Conservation (phyloP, 2,113 vertebrate species). For the Pluvianellus socialis region DNA sequence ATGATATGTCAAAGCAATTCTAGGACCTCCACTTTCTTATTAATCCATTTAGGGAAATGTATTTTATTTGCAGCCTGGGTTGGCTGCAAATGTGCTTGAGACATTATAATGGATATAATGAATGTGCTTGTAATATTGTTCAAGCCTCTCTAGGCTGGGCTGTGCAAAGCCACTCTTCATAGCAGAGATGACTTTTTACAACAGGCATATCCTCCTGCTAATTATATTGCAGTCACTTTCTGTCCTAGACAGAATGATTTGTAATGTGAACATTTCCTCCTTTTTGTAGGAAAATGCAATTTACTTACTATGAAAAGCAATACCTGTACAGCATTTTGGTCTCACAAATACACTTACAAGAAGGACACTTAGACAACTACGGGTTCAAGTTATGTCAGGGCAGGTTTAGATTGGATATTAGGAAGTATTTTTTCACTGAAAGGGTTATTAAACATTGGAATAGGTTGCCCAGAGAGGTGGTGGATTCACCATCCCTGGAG, state of each 20-base stretch:
- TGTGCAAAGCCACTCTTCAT: background rate
- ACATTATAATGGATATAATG: background rate
- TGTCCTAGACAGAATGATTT: background rate
- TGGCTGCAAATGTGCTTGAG: background rate
- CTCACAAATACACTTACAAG: background rate
- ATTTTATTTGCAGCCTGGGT: background rate
- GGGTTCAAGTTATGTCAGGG: too few relatives aligned
- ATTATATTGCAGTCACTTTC: background rate
- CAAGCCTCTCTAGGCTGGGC: background rate
- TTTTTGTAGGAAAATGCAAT: background rate
- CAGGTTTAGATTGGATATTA: too few relatives aligned
- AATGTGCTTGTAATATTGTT: background rate
- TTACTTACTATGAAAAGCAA: background rate
- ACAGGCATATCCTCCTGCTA: background rate
- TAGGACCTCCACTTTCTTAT: background rate
- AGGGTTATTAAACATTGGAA: too few relatives aligned
- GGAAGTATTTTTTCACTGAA: too few relatives aligned
- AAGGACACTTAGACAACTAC: background rate
- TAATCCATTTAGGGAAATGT: background rate
- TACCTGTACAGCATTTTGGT: background rate
- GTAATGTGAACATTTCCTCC: background rate
- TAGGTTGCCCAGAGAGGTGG: too few relatives aligned
- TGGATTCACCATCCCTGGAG: too few relatives aligned
- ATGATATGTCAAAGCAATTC: background rate
- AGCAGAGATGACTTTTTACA: background rate